These are phyloP conservation scores for Eueremaeus valkanovi DNA, from an alignment of 2,888 invertebrate genomes.

Conservation along the genomic window DNA sequence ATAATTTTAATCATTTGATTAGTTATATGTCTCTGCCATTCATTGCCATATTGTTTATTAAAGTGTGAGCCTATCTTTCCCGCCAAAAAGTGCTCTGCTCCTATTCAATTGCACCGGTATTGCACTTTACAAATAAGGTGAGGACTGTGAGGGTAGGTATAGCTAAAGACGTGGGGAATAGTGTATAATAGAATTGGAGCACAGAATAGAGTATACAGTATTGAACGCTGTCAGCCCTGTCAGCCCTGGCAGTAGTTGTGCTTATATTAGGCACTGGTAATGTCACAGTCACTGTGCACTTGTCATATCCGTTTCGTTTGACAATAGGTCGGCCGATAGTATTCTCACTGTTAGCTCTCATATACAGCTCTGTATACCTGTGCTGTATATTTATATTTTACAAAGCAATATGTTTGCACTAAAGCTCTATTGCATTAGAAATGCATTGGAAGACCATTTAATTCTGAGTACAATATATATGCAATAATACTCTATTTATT, in stretches of 20 bases:
- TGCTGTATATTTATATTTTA: too few species aligned
- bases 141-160: background rate
- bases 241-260: too few species aligned
- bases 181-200: background rate
- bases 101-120: background rate
- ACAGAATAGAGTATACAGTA: too few species aligned
- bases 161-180: background rate
- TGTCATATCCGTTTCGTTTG: background rate
- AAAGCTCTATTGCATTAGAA: background rate
- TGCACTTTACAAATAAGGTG: background rate
- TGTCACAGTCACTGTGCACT: background rate
- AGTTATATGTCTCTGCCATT: background rate
- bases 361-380: too few species aligned
- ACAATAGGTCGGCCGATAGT: background rate
- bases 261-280: too few species aligned
- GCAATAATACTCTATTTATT: too few species aligned
- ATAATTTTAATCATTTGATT: slow-evolving; percentile 1
- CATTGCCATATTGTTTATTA: slow-evolving; percentile 17
- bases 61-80: background rate
- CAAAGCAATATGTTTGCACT: slow-evolving; percentile 1
- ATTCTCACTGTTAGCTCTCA: too few species aligned
- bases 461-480: too few species aligned
- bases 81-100: slow-evolving; percentile 4
- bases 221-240: too few species aligned
- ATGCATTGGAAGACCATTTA: background rate